Percentiles rank a stretch among this genome's conserved stretches.
These are phyloP conservation scores for Alcedo quadribrachys DNA, from an alignment of 2,797 vertebrate species.

Conservation along the genomic window DNA sequence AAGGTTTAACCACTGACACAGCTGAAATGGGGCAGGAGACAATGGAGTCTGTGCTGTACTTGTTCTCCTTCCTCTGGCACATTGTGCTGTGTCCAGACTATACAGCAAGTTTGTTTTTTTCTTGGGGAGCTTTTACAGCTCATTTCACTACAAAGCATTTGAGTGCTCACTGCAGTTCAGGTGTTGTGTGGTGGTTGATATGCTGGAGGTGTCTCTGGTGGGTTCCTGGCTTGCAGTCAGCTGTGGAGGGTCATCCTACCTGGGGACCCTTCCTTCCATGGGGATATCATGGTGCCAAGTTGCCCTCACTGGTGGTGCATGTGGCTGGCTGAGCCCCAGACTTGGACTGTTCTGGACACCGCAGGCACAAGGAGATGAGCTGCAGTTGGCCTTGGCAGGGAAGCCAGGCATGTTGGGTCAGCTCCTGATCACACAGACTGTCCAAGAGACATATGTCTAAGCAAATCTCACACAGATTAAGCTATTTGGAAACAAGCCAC, in stretches of 20 bases:
- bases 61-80: not conserved
- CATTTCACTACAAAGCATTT: not conserved
- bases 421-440: not conserved
- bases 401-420: rapidly evolving
- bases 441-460: not conserved
- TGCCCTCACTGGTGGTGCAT: rapidly evolving
- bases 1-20: not conserved
- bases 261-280: not conserved
- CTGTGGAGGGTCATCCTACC: not conserved
- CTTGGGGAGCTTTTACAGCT: not conserved
- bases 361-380: not conserved
- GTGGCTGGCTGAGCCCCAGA: not conserved
- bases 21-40: not conserved
- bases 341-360: not conserved
- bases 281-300: not conserved
- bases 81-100: not conserved
- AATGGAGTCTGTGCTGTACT: not conserved
- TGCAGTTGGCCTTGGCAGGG: rapidly evolving
- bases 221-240: not conserved
- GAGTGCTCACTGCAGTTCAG: not conserved
- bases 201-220: not conserved
- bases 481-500: not conserved
- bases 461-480: not conserved
- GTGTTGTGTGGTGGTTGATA: not conserved
- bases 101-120: not conserved